Evolutionary conservation across 2,113 vertebrate species (phyloP), one percentile per base, ranked within the genome.

Genomic region (Myotis lucifugus): DNA sequence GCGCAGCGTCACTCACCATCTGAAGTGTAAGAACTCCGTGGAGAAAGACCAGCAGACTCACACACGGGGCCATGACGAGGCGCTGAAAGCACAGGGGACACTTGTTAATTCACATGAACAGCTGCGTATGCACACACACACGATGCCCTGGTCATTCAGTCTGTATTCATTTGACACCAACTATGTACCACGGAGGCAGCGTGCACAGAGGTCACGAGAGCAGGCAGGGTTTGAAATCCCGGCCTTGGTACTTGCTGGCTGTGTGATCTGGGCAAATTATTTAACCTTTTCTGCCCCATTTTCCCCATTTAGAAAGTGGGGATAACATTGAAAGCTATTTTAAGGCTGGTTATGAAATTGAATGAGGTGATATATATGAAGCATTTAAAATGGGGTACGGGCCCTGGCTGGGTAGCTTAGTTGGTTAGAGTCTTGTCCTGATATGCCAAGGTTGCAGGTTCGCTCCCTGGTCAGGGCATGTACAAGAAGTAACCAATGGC

Each of bases 21-120:
- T 79, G 89, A 74, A 73, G 6, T 4, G 40, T 14, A 8, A 89
- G 79, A 8, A 85, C 48, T 74, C 85, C 85, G 0, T 84, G 70
- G 79, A 94, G 72, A 46, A 88, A 23, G 32, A 85, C 46, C 73
- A 96, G 78, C 37, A 94, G 72, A 50, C 19, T 78, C 56, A 89
- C 79, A 6, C 21, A 34, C 48, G 2, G 15, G 32, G 3, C 34
- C 92, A 92, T 96, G 77, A 42, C 32, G 88, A 82, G 50, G 37
- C 2, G 72, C 95, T 96, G 73, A 59, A 94, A 96, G 40, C 23
- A 46, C 25, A 48, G 67, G 59, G 2, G 27, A 85, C 73, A 14
- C 12, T 15, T 23, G 27, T 23, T 88, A 27, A 85, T 34, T 88
- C 37, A 42, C 12, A 13, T 19, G 50, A 87, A 79, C 56, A 54